phyloP scores from a whole-genome alignment of 2,113 vertebrate genomes.

The Rutilus rutilus region DNA sequence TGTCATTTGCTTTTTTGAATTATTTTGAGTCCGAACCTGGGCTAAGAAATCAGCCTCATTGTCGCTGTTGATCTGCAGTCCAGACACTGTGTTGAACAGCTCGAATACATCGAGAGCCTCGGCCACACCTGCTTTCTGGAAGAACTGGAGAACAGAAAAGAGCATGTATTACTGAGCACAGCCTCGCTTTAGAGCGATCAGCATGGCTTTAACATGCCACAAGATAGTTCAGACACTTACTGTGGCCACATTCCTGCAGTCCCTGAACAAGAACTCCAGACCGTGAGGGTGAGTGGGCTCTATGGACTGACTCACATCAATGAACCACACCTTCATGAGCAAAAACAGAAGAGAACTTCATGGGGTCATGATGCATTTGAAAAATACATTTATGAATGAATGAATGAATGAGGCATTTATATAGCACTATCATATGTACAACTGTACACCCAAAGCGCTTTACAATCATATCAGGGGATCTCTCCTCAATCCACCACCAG shows the following conservation, averaged over 20 bases:
- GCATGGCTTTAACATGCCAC: not conserved
- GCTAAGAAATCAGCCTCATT: conserved; percentile 89
- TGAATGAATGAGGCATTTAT: too few species aligned
- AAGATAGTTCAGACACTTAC: conserved; percentile 34
- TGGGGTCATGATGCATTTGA: not conserved
- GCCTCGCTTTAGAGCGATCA: not conserved
- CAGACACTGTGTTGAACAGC: conserved; percentile 91
- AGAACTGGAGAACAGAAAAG: conserved; percentile 80
- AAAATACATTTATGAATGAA: too few species aligned
- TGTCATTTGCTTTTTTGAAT: too few species aligned
- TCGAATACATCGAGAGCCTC: conserved; percentile 85
- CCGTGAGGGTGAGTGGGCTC: conserved; percentile 95
- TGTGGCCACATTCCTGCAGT: conserved; percentile 83
- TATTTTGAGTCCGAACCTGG: conserved; percentile 76
- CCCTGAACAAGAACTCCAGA: conserved; percentile 93
- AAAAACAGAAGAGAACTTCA: not conserved
- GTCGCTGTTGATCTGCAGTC: conserved; percentile 85
- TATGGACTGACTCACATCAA: conserved; percentile 96
- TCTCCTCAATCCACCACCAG: too few species aligned
- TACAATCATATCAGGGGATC: too few species aligned
- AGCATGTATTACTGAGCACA: not conserved
- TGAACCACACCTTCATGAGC: conserved; percentile 88
- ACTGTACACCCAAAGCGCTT: too few species aligned
- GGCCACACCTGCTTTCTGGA: conserved; percentile 88
- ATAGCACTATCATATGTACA: too few species aligned